Conservation (phyloP, 1,140 invertebrate genomes). For the Nomia melanderi region DNA sequence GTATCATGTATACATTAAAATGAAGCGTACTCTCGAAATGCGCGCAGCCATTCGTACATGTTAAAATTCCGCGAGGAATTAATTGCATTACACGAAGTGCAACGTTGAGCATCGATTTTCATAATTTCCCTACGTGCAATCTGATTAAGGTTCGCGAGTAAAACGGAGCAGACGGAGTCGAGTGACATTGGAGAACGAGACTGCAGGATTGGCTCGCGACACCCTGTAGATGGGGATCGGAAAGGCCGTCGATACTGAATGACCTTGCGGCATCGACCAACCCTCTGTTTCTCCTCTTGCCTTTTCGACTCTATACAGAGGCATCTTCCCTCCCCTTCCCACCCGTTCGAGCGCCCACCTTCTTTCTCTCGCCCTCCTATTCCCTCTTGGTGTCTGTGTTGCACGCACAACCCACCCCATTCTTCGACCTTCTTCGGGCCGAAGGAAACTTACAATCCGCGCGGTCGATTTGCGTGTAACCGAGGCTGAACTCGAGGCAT, state of each 20-base stretch:
- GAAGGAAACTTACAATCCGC: constrained; percentile 24
- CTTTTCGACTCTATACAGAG: constrained; percentile 50
- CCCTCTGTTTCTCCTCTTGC: constrained; percentile 45
- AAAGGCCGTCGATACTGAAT: constrained; percentile 62
- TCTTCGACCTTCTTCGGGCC: constrained; percentile 20
- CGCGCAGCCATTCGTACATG: too few relatives aligned
- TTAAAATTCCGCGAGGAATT: too few relatives aligned
- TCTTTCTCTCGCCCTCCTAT: too few relatives aligned
- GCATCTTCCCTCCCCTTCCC: constrained; percentile 33
- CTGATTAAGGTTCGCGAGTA: too few relatives aligned
- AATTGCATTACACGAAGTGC: too few relatives aligned
- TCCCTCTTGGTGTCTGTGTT: background rate
- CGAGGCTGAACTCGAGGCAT: background rate
- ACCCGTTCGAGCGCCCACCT: background rate
- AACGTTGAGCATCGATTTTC: too few relatives aligned
- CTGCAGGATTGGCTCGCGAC: constrained; percentile 27
- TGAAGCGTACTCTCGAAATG: too few relatives aligned
- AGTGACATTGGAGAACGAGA: constrained; percentile 30
- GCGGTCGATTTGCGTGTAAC: constrained; percentile 31
- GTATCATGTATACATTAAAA: too few relatives aligned
- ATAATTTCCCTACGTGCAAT: background rate
- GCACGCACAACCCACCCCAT: background rate
- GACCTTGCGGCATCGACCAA: constrained; percentile 69
- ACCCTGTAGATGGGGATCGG: constrained; percentile 23
- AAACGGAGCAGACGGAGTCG: too few relatives aligned